Evolutionary conservation across 2,888 invertebrate species (phyloP).

Genomic region (Loripinus fragilis): DNA sequence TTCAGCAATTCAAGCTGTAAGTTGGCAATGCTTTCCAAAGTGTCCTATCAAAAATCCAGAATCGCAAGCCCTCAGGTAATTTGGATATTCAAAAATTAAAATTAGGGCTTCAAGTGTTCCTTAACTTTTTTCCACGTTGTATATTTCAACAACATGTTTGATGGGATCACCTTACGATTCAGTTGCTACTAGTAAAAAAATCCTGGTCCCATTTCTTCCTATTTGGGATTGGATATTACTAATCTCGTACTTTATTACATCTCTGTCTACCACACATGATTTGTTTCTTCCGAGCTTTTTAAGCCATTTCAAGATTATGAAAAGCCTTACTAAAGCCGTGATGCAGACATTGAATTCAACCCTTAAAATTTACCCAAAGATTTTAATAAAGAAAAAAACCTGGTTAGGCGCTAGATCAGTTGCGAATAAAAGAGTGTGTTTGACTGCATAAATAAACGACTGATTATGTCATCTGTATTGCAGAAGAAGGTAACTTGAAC

Average conservation of each 20-base stretch:
- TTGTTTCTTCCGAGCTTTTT: background rate
- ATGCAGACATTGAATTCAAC: slow-evolving; percentile 10
- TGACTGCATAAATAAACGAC: slow-evolving; percentile 3
- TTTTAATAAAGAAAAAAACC: slow-evolving; percentile 6
- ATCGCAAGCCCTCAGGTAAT: too few relatives aligned
- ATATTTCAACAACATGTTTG: too few relatives aligned
- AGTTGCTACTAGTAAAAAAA: too few relatives aligned
- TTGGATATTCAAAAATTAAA: too few relatives aligned
- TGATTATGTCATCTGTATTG: slow-evolving; percentile 21
- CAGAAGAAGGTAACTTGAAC: slow-evolving; percentile 9
- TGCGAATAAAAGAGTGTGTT: slow-evolving; percentile 2
- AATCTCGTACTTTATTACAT: background rate
- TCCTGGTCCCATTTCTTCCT: too few relatives aligned
- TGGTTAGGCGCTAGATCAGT: background rate
- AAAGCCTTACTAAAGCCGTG: background rate
- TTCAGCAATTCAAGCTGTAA: too few relatives aligned
- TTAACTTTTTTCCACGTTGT: too few relatives aligned
- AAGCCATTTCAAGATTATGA: background rate
- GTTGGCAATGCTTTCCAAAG: too few relatives aligned
- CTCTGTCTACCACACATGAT: background rate
- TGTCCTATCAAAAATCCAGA: too few relatives aligned
- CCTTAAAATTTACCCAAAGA: background rate
- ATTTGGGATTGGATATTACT: too few relatives aligned
- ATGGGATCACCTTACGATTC: too few relatives aligned
- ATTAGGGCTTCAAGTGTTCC: too few relatives aligned